Evolutionary conservation across 2,113 vertebrate genomes (phyloP).

Genomic region (Tetrao urogallus): DNA sequence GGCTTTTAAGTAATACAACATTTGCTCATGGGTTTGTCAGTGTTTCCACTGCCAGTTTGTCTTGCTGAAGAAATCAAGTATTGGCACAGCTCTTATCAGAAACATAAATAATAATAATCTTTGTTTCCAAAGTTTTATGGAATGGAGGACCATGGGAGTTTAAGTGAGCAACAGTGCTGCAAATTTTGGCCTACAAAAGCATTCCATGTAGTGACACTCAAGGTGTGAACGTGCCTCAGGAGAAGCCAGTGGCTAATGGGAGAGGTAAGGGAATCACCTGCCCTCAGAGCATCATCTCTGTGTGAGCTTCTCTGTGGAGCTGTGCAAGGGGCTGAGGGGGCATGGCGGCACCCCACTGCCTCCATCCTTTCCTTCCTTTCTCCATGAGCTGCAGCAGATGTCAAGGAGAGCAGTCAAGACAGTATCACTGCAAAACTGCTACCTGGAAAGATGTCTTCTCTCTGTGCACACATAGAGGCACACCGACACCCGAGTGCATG

Average conservation of each 20-base stretch:
- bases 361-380: background rate
- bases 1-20: conserved; percentile 10
- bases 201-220: background rate
- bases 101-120: background rate
- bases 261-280: background rate
- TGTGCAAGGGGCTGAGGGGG: background rate
- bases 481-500: accelerated
- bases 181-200: background rate
- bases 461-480: accelerated
- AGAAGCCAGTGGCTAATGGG: background rate
- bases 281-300: background rate
- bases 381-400: background rate
- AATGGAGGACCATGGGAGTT: background rate
- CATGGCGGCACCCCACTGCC: background rate
- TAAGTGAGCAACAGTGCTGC: background rate
- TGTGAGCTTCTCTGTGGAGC: background rate
- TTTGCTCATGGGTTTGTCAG: conserved; percentile 3
- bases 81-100: background rate
- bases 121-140: background rate
- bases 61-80: background rate
- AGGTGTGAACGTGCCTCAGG: background rate
- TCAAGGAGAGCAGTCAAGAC: background rate
- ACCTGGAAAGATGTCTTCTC: background rate
- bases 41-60: conserved; percentile 14
- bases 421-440: background rate